Conservation (phyloP, 2,888 invertebrate species). For the Eumerus sabulonum region DNA sequence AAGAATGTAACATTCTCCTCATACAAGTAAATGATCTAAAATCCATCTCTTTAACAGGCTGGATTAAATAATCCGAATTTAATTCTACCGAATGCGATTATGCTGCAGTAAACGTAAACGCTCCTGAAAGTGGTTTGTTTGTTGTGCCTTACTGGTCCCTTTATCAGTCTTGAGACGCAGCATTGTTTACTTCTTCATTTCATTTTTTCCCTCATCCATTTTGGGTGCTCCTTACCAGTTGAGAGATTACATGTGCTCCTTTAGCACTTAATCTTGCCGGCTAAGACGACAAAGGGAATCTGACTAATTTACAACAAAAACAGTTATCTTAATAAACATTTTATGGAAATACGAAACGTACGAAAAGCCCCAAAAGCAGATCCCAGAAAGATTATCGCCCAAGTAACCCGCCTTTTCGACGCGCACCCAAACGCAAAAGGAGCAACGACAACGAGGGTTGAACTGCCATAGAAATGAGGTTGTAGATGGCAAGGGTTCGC, state of each 20-base stretch:
- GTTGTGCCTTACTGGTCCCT: conserved; percentile 12
- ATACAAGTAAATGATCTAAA: background rate
- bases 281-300: conserved; percentile 60
- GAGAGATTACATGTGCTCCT: conserved; percentile 64
- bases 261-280: conserved; percentile 64
- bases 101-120: conserved; percentile 63
- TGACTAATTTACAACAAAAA: conserved; percentile 71
- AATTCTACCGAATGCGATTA: conserved; percentile 50
- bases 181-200: conserved; percentile 35
- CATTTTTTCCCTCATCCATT: no score
- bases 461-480: background rate
- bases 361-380: conserved; percentile 45
- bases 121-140: conserved; percentile 44
- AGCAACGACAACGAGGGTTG: conserved; percentile 47
- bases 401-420: conserved; percentile 51
- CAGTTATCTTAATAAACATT: conserved; percentile 75
- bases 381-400: conserved; percentile 67
- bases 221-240: conserved; percentile 32
- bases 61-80: conserved; percentile 43
- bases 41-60: conserved; percentile 41
- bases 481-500: conserved; percentile 18
- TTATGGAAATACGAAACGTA: conserved; percentile 72
- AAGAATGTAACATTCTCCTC: no score
- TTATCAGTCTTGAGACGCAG: conserved; percentile 18
- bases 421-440: conserved; percentile 12